A percentile compares a stretch with the other conserved stretches of the same genome.
Conservation (phyloP, 2,888 invertebrate species). For the Drymonia ruficornis region DNA sequence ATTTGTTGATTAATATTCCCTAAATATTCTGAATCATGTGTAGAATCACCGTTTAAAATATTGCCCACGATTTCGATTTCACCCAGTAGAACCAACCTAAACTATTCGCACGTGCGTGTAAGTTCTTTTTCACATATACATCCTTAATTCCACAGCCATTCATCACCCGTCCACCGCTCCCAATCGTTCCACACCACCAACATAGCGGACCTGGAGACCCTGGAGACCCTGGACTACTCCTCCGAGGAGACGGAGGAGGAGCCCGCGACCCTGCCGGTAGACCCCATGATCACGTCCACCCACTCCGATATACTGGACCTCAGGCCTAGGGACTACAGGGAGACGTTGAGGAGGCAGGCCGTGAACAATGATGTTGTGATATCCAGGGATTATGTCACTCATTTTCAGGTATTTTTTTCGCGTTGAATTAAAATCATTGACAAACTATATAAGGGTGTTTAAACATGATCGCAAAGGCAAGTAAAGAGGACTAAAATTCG, state of each 20-base stretch:
- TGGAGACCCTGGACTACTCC: constrained; percentile 69
- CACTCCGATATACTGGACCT: constrained; percentile 72
- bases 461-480: too few relatives aligned
- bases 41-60: too few relatives aligned
- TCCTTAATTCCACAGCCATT: constrained; percentile 66
- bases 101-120: too few relatives aligned
- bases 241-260: constrained; percentile 72
- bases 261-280: constrained; percentile 57
- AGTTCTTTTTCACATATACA: too few relatives aligned
- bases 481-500: too few relatives aligned
- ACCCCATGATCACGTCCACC: constrained; percentile 74
- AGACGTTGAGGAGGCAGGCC: constrained; percentile 52
- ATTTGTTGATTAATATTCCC: too few relatives aligned
- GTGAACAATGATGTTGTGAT: constrained; percentile 64
- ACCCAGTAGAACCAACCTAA: too few relatives aligned
- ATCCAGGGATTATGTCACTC: constrained; percentile 63
- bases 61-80: too few relatives aligned
- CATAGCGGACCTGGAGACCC: constrained; percentile 63
- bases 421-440: too few relatives aligned
- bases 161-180: constrained; percentile 80
- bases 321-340: constrained; percentile 52
- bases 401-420: constrained; percentile 64
- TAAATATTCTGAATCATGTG: too few relatives aligned
- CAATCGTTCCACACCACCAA: constrained; percentile 81
- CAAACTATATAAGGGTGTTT: too few relatives aligned